A percentile compares a stretch with the other conserved stretches of the same genome.
Conservation (phyloP, 2,888 invertebrate species). For the Ennomos erosarius region DNA sequence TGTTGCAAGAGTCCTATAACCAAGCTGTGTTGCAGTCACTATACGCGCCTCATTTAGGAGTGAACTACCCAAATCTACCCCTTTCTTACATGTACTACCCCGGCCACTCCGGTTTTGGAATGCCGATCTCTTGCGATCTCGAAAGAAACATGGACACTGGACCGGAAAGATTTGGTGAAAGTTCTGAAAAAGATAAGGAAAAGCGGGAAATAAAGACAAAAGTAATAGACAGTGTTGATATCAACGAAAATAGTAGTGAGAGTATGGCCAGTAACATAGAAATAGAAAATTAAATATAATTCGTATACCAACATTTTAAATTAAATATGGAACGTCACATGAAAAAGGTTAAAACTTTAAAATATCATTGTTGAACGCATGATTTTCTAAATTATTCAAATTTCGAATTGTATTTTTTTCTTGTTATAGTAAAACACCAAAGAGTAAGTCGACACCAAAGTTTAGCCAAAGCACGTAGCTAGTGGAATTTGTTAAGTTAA, state of each 20-base stretch:
- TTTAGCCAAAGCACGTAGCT: constrained; percentile 63
- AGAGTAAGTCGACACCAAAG: constrained; percentile 33
- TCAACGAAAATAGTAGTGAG: constrained; percentile 78
- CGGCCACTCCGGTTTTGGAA: constrained; percentile 71
- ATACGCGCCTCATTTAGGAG: constrained; percentile 78
- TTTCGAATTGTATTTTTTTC: not conserved
- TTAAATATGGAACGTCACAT: not conserved
- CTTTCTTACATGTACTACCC: constrained; percentile 81
- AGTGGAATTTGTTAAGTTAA: constrained; percentile 68
- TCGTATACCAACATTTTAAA: not conserved
- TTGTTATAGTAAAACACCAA: constrained; percentile 23
- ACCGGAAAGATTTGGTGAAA: constrained; percentile 61
- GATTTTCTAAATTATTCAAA: too few relatives aligned
- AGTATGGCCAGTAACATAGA: constrained; percentile 83
- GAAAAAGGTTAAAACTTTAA: too few relatives aligned
- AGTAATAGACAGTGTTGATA: constrained; percentile 50
- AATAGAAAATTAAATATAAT: constrained; percentile 68
- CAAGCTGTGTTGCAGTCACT: constrained; percentile 79
- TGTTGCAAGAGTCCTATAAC: constrained; percentile 80
- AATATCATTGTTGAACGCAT: too few relatives aligned
- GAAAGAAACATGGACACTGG: constrained; percentile 57
- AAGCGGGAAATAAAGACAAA: constrained; percentile 61
- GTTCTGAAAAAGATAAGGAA: constrained; percentile 58
- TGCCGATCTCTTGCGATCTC: constrained; percentile 68
- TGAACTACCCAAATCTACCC: constrained; percentile 75